Conservation (phyloP, 2,888 invertebrate genomes). For the Pristionchus exspectatus region DNA sequence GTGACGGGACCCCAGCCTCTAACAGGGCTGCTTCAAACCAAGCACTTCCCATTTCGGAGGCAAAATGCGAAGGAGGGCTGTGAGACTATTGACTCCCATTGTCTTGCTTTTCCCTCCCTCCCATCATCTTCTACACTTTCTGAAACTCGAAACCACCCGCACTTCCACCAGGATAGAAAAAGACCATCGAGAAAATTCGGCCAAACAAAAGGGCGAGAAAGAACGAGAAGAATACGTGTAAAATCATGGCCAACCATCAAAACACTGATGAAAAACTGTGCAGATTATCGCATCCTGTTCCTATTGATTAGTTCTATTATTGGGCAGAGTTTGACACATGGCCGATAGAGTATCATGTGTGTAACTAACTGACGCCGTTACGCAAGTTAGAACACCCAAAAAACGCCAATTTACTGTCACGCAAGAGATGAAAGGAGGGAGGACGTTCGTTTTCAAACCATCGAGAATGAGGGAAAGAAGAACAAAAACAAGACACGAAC, state of each 20-base stretch:
- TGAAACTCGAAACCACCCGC: constrained; percentile 24
- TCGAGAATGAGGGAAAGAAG: constrained; percentile 9
- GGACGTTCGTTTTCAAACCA: background rate
- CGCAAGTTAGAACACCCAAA: background rate
- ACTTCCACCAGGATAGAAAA: background rate
- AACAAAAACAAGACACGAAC: background rate
- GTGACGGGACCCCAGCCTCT: background rate
- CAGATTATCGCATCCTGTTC: background rate
- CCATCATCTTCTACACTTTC: background rate
- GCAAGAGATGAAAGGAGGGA: background rate
- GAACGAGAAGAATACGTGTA: too few relatives aligned
- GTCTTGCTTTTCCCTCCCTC: background rate
- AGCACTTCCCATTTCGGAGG: background rate
- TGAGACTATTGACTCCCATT: background rate
- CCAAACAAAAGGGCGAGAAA: background rate
- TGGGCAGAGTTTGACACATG: background rate
- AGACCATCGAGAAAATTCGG: background rate
- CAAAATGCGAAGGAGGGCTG: background rate
- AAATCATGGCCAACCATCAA: background rate
- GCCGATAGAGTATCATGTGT: background rate
- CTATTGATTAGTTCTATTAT: background rate
- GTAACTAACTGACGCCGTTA: background rate
- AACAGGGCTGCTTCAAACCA: background rate
- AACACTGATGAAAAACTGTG: background rate
- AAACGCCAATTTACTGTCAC: background rate